A percentile compares a stretch with the other conserved stretches of the same genome.
Conservation (phyloP, 2,797 vertebrate species). For the Glossophaga mutica region DNA sequence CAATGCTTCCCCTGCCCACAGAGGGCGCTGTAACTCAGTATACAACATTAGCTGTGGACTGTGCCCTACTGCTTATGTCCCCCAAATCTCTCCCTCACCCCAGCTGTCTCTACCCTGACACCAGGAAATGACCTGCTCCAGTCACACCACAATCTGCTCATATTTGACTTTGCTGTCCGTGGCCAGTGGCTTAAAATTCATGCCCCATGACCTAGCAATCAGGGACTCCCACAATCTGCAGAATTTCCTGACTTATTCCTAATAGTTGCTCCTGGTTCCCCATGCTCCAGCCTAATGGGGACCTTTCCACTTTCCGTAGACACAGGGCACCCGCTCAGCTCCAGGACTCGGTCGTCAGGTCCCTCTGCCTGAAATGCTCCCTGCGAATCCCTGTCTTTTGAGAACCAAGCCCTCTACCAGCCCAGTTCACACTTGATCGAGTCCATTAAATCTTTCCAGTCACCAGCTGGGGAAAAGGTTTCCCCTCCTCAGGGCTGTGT, state of each 20-base stretch:
- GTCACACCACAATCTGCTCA: neutral
- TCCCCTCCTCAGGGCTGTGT: neutral
- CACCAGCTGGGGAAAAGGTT: neutral
- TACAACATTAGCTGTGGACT: too few species aligned
- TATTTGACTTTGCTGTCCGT: neutral
- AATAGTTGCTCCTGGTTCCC: neutral
- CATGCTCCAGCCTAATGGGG: neutral
- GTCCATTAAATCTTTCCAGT: neutral
- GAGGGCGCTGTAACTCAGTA: neutral
- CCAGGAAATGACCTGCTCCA: neutral
- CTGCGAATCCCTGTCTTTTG: neutral
- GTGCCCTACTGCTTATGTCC: neutral
- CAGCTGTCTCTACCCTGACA: neutral
- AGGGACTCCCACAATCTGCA: neutral
- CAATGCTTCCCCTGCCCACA: neutral
- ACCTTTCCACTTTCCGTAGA: neutral
- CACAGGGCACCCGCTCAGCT: neutral
- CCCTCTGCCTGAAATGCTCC: neutral
- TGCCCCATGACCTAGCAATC: neutral
- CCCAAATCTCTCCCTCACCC: neutral
- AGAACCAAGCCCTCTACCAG: neutral
- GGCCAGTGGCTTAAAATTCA: neutral
- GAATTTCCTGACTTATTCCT: neutral
- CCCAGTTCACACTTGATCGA: neutral
- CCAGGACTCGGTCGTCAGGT: rapidly evolving